Conservation (phyloP, 2,888 invertebrate species). For the Ephialtes manifestator region DNA sequence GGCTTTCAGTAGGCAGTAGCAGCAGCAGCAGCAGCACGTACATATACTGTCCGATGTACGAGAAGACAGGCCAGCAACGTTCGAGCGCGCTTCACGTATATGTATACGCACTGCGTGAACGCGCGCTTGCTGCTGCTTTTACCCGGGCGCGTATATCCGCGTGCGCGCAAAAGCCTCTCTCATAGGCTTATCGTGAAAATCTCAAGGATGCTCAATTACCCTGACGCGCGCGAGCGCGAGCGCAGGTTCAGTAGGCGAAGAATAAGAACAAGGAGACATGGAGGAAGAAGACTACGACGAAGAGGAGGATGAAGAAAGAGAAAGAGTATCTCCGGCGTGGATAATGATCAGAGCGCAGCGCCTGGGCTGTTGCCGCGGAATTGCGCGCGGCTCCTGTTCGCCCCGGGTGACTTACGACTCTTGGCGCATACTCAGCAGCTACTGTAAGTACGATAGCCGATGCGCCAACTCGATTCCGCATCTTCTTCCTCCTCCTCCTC, state of each 20-base stretch:
- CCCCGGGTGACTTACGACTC: slow-evolving; percentile 63
- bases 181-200: slow-evolving; percentile 64
- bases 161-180: slow-evolving; percentile 25
- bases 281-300: not conserved
- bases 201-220: slow-evolving; percentile 69
- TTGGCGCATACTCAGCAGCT: slow-evolving; percentile 22
- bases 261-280: slow-evolving; percentile 17
- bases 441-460: slow-evolving; percentile 1
- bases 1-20: slow-evolving; percentile 37
- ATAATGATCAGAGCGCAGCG: slow-evolving; percentile 64
- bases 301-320: slow-evolving; percentile 17
- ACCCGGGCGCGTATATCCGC: slow-evolving; percentile 28
- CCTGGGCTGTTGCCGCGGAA: slow-evolving; percentile 46
- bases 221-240: slow-evolving; percentile 39
- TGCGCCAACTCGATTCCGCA: slow-evolving; percentile 3
- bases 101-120: slow-evolving; percentile 52
- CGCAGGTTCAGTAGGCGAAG: slow-evolving; percentile 49
- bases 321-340: slow-evolving; percentile 56
- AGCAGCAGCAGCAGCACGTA: slow-evolving; percentile 13
- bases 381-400: slow-evolving; percentile 54
- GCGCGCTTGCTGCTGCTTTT: slow-evolving; percentile 32
- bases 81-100: slow-evolving; percentile 29
- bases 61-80: slow-evolving; percentile 38
- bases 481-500: not conserved
- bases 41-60: slow-evolving; percentile 40